Conservation (phyloP, 2,113 vertebrate species). For the Protomyctophum bolini region DNA sequence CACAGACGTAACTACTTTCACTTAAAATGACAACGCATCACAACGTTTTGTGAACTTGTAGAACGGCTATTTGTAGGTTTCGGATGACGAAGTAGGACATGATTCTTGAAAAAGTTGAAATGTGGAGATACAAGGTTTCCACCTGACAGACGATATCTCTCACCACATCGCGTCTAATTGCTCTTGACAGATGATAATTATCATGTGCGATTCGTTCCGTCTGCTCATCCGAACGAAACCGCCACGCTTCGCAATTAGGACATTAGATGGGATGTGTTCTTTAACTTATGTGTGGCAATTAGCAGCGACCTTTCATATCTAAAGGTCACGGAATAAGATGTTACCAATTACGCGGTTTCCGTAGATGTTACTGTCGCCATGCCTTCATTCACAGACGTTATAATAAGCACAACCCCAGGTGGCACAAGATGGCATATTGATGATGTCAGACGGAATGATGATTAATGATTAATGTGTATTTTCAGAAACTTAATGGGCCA, state of each 20-base stretch:
- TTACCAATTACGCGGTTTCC: conserved; percentile 73
- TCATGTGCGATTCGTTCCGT: conserved; percentile 69
- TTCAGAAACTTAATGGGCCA: too few relatives aligned
- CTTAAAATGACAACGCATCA: too few relatives aligned
- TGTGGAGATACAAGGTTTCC: too few relatives aligned
- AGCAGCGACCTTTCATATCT: conserved; percentile 69
- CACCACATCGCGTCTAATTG: conserved; percentile 69
- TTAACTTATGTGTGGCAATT: conserved; percentile 73
- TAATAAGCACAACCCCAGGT: conserved; percentile 7
- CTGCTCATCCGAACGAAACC: conserved; percentile 63
- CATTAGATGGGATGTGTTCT: conserved; percentile 71
- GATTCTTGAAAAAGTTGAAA: too few relatives aligned
- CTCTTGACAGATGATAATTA: conserved; percentile 77
- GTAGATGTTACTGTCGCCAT: conserved; percentile 62
- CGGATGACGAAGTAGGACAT: conserved; percentile 8
- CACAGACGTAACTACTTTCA: too few relatives aligned
- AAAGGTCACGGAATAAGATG: conserved; percentile 77
- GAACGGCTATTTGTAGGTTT: neutral
- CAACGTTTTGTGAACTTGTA: too few relatives aligned
- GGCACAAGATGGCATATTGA: conserved; percentile 19
- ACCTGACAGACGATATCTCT: conserved; percentile 41
- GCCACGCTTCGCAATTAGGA: conserved; percentile 63
- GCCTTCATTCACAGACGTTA: conserved; percentile 62
- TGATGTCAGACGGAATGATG: conserved; percentile 7
- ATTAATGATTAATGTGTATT: too few relatives aligned